A percentile compares a stretch with the other conserved stretches of the same genome.
Conservation (phyloP, 2,797 vertebrate species). For the Anabacerthia variegaticeps region DNA sequence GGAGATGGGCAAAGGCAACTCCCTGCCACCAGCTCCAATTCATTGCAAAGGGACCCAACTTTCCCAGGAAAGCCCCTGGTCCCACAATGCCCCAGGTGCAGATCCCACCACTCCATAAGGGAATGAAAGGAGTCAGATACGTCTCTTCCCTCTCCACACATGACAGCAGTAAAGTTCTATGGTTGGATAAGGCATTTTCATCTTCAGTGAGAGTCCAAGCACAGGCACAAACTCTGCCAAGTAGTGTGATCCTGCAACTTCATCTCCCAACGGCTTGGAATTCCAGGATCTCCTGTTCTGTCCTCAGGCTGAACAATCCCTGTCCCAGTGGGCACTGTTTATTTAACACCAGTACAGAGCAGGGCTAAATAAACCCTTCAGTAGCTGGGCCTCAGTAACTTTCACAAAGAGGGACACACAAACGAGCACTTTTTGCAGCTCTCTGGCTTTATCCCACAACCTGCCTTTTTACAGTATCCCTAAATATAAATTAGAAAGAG, state of each 20-base stretch:
- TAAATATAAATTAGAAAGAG: conserved; percentile 51
- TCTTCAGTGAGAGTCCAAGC: conserved; percentile 45
- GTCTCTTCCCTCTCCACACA: not conserved
- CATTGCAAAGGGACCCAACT: not conserved
- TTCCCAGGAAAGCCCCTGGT: not conserved
- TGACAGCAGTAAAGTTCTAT: not conserved
- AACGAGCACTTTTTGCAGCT: not conserved
- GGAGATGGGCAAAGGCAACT: not conserved
- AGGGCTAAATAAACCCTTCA: not conserved
- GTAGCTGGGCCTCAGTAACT: not conserved
- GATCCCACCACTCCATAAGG: not conserved
- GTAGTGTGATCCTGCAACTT: fast-evolving
- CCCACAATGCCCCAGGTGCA: not conserved
- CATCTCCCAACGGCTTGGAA: not conserved
- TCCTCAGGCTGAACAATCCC: not conserved
- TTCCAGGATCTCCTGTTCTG: not conserved
- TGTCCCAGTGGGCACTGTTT: not conserved
- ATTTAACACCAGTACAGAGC: not conserved
- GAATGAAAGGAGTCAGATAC: not conserved
- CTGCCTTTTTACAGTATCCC: conserved; percentile 31
- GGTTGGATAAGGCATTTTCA: conserved; percentile 64
- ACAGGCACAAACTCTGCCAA: conserved; percentile 23
- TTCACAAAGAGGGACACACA: conserved; percentile 17
- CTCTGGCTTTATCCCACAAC: conserved; percentile 55
- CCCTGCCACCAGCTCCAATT: not conserved